These are phyloP conservation scores for Ctenochaetus hawaiiensis DNA, from an alignment of 2,797 vertebrate species.

Conservation along the genomic window DNA sequence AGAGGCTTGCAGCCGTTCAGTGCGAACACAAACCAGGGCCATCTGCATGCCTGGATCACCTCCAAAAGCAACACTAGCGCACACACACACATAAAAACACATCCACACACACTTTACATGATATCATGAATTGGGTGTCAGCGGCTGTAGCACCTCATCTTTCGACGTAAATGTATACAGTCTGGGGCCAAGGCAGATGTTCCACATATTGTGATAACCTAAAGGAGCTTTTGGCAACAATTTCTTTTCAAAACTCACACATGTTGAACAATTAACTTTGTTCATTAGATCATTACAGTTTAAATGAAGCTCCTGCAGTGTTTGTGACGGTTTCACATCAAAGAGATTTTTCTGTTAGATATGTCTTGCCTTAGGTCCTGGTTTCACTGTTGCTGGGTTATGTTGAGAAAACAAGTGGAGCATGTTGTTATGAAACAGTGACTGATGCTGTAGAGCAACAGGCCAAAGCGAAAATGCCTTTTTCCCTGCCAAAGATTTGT, in stretches of 20 bases:
- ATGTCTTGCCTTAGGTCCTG: slow-evolving; percentile 35
- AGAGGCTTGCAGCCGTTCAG: slow-evolving; percentile 76
- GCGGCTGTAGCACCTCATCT: slow-evolving; percentile 75
- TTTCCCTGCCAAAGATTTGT: slow-evolving; percentile 72
- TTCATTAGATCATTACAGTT: slow-evolving; percentile 20
- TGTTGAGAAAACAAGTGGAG: slow-evolving; percentile 71
- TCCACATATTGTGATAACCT: slow-evolving; percentile 37
- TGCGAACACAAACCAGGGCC: slow-evolving; percentile 83
- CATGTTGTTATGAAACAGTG: slow-evolving; percentile 75
- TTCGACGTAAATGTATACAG: slow-evolving; percentile 63
- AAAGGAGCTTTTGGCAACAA: slow-evolving; percentile 35
- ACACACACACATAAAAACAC: slow-evolving; percentile 35
- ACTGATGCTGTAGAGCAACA: slow-evolving; percentile 68
- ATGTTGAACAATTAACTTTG: slow-evolving; percentile 20
- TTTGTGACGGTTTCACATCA: slow-evolving; percentile 37
- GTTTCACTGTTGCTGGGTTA: slow-evolving; percentile 66
- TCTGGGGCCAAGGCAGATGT: slow-evolving; percentile 69
- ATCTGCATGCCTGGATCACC: slow-evolving; percentile 81
- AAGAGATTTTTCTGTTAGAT: slow-evolving; percentile 38
- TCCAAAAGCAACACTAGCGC: slow-evolving; percentile 80
- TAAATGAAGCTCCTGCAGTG: slow-evolving; percentile 17
- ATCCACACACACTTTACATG: slow-evolving; percentile 56
- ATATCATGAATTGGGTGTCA: slow-evolving; percentile 78
- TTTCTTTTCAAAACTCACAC: slow-evolving; percentile 19
- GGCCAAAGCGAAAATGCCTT: slow-evolving; percentile 76